Evolutionary conservation across 2,797 vertebrate species (phyloP), one percentile per base, ranked within the genome.

Genomic region (Diplodus sargus): DNA sequence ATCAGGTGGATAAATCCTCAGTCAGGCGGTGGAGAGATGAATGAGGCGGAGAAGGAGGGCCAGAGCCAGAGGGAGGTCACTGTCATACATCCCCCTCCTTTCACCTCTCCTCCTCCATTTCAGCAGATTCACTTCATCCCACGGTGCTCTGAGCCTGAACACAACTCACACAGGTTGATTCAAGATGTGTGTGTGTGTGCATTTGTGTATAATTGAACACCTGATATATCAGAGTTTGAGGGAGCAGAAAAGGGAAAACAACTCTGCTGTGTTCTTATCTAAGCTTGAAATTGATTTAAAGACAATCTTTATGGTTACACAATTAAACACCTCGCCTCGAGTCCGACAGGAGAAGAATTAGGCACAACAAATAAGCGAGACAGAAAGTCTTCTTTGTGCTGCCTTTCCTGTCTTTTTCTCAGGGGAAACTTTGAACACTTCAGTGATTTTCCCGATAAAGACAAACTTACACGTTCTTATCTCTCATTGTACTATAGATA

Each of bases 1-100:
- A 81, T 76, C 79, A 72, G 53, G 34, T 54, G 56, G 70, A 79
- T 85, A 62, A 76, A 83, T 57, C 34, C 39, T 66, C 61, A 28
- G 30, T 62, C 28, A 28, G 73, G 54, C 15, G 13, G 59, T 5
- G 20, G 60, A 70, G 60, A 70, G 73, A 70, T 48, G 70, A 68
- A 48, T 53, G 48, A 60, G 43, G 22, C 5, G 12, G 25, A 64
- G 65, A 22, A 60, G 34, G 57, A 62, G 47, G 53, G n/a, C 23
- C 49, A 25, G 43, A 65, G 64, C 47, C 51, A 62, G 16, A 69
- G 51, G 34, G 70, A 78, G 82, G 78, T 78, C 73, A 58, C 39
- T 53, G 64, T 45, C 76, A 30, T 60, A 78, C 69, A 79, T 48
- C 63, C 63, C 34, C n/a, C 60, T 45, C 18, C 20, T 65, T 59